A percentile compares a stretch with the other conserved stretches of the same genome.
Evolutionary conservation across 2,797 vertebrate genomes (phyloP).

Genomic region (Erpetoichthys calabaricus): DNA sequence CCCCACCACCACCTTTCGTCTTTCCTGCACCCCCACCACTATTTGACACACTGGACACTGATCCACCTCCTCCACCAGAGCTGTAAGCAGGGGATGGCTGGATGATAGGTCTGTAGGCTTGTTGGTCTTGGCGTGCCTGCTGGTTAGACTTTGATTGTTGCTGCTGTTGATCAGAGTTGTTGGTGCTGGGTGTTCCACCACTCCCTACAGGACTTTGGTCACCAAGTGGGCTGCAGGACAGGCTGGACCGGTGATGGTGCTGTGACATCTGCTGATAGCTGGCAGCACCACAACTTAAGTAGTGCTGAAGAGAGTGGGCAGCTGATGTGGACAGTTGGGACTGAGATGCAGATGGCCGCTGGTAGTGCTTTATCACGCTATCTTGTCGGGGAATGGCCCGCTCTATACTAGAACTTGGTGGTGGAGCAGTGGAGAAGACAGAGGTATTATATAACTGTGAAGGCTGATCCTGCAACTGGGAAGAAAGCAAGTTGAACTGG

Average conservation of each 20-base stretch:
- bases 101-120: slow-evolving; percentile 75
- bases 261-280: slow-evolving; percentile 69
- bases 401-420: slow-evolving; percentile 60
- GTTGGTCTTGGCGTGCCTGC: slow-evolving; percentile 10
- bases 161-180: slow-evolving; percentile 36
- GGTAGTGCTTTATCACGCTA: slow-evolving; percentile 91
- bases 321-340: slow-evolving; percentile 67
- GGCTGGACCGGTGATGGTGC: slow-evolving; percentile 60
- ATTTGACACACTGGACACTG: slow-evolving; percentile 44
- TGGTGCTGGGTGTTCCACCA: slow-evolving; percentile 42
- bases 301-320: slow-evolving; percentile 80
- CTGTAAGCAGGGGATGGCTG: slow-evolving; percentile 58
- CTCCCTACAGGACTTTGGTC: slow-evolving; percentile 69
- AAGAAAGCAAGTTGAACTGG: too few relatives aligned
- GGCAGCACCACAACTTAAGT: slow-evolving; percentile 70
- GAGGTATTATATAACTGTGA: too few relatives aligned
- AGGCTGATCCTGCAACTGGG: slow-evolving; percentile 69
- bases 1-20: slow-evolving; percentile 34
- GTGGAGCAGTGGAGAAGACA: slow-evolving; percentile 51
- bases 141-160: slow-evolving; percentile 3
- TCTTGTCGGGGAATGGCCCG: slow-evolving; percentile 82
- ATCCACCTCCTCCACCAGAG: slow-evolving; percentile 20
- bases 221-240: slow-evolving; percentile 77
- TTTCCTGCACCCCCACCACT: slow-evolving; percentile 32
- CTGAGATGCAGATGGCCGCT: slow-evolving; percentile 70